A percentile compares a stretch with the other conserved stretches of the same genome.
Conservation (phyloP, 2,888 invertebrate genomes). For the Lobophora halterata region DNA sequence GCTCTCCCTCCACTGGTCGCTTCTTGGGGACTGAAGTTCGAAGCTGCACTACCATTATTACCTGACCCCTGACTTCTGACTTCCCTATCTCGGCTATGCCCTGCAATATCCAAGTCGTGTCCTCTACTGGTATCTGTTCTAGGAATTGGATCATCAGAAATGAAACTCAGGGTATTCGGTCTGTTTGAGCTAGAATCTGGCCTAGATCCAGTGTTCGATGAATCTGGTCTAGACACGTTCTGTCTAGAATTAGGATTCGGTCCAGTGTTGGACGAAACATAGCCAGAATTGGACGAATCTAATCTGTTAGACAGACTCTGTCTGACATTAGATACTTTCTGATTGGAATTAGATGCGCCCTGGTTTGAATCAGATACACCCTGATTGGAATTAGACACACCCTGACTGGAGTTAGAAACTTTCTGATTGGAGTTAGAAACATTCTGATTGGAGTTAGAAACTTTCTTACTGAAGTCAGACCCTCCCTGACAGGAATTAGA, state of each 20-base stretch:
- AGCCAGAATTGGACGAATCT: too few relatives aligned
- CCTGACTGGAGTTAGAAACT: constrained; percentile 1
- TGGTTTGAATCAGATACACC: constrained; percentile 3
- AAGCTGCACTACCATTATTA: constrained; percentile 11
- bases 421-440: background rate
- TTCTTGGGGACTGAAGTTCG: constrained; percentile 9
- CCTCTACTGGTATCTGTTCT: constrained; percentile 1
- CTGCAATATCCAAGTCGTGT: constrained; percentile 16
- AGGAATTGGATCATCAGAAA: constrained; percentile 1
- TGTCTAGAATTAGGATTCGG: background rate
- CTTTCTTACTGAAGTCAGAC: background rate
- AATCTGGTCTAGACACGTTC: background rate
- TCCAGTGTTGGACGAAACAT: background rate
- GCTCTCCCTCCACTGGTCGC: constrained; percentile 7
- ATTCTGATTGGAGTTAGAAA: constrained; percentile 1
- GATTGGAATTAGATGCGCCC: constrained; percentile 5
- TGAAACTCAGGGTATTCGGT: background rate
- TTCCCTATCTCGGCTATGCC: constrained; percentile 4
- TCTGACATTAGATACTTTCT: too few relatives aligned
- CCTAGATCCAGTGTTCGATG: background rate
- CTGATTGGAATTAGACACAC: background rate
- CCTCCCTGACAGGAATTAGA: constrained; percentile 1
- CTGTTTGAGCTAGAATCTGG: constrained; percentile 1
- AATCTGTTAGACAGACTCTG: too few relatives aligned
- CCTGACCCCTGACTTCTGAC: constrained; percentile 15